These are phyloP conservation scores for Drosophila kambysellisi DNA, from an alignment of 2,888 invertebrate species.

Conservation along the genomic window DNA sequence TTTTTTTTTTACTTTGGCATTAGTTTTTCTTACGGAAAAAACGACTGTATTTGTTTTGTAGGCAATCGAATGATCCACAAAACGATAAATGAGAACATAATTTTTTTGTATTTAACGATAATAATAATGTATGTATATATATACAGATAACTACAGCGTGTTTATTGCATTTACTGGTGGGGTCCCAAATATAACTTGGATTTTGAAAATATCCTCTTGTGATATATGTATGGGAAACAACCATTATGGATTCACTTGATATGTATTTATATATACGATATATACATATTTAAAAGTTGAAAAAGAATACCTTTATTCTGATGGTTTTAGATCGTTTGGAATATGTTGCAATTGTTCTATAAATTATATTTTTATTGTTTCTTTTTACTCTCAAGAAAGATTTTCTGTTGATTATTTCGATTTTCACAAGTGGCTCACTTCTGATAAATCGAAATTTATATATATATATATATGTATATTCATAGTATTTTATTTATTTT, in stretches of 20 bases:
- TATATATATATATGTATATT: neutral
- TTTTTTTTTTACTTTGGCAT: neutral
- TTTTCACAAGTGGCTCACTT: neutral
- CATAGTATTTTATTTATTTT: neutral
- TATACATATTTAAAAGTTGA: neutral
- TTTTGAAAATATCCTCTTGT: neutral
- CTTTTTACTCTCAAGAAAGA: too few relatives aligned
- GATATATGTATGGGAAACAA: neutral
- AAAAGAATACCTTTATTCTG: neutral
- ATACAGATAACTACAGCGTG: slow-evolving; percentile 30
- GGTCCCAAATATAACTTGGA: neutral
- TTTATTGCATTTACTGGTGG: slow-evolving; percentile 2
- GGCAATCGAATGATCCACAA: slow-evolving; percentile 9
- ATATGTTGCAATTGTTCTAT: neutral
- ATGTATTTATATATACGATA: neutral
- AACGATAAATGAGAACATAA: slow-evolving; percentile 18
- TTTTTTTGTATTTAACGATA: slow-evolving; percentile 43
- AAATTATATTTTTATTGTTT: neutral
- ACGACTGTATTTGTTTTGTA: slow-evolving; percentile 30
- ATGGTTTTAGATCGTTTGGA: neutral
- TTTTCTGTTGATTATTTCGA: fast-evolving
- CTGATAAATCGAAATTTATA: neutral
- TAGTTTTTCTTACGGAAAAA: slow-evolving; percentile 11
- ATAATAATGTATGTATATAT: slow-evolving; percentile 47
- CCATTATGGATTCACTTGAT: neutral